Conservation (phyloP, 1,140 invertebrate species). For the Cotesia glomerata region DNA sequence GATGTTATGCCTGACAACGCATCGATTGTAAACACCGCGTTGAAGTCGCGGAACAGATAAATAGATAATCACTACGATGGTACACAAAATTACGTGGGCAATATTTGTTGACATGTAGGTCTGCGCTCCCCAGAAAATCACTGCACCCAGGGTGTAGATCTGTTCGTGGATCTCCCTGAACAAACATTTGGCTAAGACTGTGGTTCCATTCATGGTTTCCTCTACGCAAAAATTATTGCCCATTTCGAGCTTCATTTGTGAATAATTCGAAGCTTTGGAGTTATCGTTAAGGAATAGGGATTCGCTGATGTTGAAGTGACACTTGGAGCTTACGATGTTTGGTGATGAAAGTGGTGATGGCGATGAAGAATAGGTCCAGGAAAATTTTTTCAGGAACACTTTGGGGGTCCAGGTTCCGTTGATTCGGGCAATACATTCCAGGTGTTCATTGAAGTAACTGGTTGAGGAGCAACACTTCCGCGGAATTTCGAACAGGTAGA, state of each 20-base stretch:
- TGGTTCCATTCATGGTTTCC: slow-evolving; percentile 39
- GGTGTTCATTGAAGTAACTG: slow-evolving; percentile 2
- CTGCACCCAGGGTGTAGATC: slow-evolving; percentile 26
- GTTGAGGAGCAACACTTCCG: slow-evolving; percentile 8
- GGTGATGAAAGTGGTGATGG: background rate
- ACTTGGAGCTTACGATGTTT: background rate
- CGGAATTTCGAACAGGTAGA: background rate
- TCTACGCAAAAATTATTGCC: slow-evolving; percentile 35
- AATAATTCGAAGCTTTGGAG: background rate
- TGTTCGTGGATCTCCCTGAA: background rate
- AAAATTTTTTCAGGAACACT: background rate
- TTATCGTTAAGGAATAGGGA: background rate
- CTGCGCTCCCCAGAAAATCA: slow-evolving; percentile 49
- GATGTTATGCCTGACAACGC: slow-evolving; percentile 49
- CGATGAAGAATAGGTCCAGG: too few species aligned
- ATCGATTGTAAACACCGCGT: slow-evolving; percentile 46
- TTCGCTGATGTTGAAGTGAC: background rate
- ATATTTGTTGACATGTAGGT: slow-evolving; percentile 53
- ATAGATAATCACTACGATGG: slow-evolving; percentile 46
- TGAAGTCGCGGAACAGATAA: slow-evolving; percentile 42
- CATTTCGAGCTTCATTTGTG: background rate
- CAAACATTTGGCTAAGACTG: slow-evolving; percentile 40
- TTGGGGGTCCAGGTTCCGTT: background rate
- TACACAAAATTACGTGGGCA: slow-evolving; percentile 46
- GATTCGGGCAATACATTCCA: background rate